Evolutionary conservation across 2,888 invertebrate genomes (phyloP), one percentile per base, ranked within the genome.

Genomic region (Antheraea yamamai): DNA sequence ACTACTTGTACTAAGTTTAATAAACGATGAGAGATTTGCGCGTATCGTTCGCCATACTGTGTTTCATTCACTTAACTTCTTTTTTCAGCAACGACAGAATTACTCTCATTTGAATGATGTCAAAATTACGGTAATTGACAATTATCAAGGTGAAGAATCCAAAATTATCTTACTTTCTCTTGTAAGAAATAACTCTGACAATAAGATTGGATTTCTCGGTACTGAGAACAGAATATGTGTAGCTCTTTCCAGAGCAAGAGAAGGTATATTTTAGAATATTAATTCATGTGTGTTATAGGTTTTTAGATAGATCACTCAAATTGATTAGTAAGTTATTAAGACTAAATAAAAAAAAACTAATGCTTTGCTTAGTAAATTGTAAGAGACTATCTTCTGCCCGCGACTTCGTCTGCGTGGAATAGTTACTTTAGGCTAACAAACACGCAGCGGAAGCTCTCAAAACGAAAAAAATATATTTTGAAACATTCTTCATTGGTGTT

Each of bases 121-220:
- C 3, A 94, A 95, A 79, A 96, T 97, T 6, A 95, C 96, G 0
- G 96, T 96, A 0, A 96, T 98, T 6, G 98, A 98, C 85, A 97
- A 97, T 85, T 98, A 96, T 84, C 98, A 98, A 92, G 98, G 98
- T 0, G 96, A 97, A 83, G 97, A 97, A 87, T 96, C 96, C 39
- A 96, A 96, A 82, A 97, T 98, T 72, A 97, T 98, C 77, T 88
- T 98, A 12, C 89, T 98, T 30, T 97, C 98, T 0, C 92, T 98
- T 18, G 98, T 98, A 1, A 95, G 98, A 75, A 97, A 96, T 84
- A 97, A 97, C 82, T 78, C 88, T 0, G 91, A 95, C 0, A 94
- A 95, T 51, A 95, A 95, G 73, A 96, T 97, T 80, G 97, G 97
- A 7, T 98, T 97, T 89, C 91, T 97, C 39, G 95, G 93, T 20